Conservation (phyloP, 2,888 invertebrate species). For the Julus scandinavius region DNA sequence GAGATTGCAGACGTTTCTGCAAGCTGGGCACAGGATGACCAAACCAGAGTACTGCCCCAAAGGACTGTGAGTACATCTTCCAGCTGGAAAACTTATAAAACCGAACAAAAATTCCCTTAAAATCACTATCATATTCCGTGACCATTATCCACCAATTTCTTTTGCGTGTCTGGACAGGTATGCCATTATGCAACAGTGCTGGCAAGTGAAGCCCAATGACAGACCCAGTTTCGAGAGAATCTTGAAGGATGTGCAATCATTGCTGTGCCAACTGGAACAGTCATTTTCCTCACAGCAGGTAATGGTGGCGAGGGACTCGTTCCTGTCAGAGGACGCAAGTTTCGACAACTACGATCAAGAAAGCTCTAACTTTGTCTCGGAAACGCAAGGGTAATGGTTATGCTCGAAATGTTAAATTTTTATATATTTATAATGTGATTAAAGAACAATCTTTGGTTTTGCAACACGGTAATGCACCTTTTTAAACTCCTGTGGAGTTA, state of each 20-base stretch:
- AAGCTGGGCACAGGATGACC: background rate
- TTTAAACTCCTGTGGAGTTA: background rate
- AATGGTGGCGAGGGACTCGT: background rate
- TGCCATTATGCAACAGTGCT: conserved; percentile 55
- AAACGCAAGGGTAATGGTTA: background rate
- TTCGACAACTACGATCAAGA: background rate
- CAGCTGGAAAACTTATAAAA: background rate
- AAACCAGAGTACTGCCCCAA: background rate
- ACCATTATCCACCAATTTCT: too few relatives aligned
- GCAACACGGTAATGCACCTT: background rate
- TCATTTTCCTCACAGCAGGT: background rate
- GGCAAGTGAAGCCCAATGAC: conserved; percentile 53
- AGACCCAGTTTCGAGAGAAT: conserved; percentile 49
- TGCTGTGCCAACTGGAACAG: background rate
- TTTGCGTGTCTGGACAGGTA: conserved; percentile 47
- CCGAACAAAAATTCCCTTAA: too few relatives aligned
- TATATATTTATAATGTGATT: background rate
- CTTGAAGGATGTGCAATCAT: background rate
- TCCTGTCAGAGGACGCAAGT: background rate
- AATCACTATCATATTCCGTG: background rate
- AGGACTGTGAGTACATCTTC: background rate
- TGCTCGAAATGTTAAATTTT: background rate
- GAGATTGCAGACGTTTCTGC: conserved; percentile 61
- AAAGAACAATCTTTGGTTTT: background rate
- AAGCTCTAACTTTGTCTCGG: background rate